Conservation (phyloP, 2,113 vertebrate species). For the Perca schrenkii region DNA sequence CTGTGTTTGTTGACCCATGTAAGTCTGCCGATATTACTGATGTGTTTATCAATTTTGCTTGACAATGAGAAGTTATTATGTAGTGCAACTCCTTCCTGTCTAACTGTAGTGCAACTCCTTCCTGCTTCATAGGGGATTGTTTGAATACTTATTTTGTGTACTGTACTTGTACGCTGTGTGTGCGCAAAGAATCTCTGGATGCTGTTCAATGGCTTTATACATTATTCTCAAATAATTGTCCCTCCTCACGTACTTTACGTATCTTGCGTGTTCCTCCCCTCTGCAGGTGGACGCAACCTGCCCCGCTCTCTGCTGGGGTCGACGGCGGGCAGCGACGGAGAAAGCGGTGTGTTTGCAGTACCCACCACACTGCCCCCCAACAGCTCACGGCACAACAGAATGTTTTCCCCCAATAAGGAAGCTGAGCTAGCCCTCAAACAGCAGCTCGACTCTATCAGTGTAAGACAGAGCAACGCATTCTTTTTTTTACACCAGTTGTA, state of each 20-base stretch:
- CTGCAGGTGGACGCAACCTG: slow-evolving; percentile 88
- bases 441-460: slow-evolving; percentile 96
- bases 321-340: slow-evolving; percentile 82
- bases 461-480: slow-evolving; percentile 78
- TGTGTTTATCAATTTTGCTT: not conserved
- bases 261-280: not conserved
- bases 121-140: not conserved
- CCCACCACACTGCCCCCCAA: slow-evolving; percentile 96
- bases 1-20: not conserved
- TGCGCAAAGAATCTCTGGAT: not conserved
- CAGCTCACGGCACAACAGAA: slow-evolving; percentile 91
- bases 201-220: not conserved
- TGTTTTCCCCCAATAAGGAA: slow-evolving; percentile 96
- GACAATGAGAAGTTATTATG: not conserved
- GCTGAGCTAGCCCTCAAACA: slow-evolving; percentile 92
- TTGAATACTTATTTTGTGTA: not conserved
- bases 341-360: slow-evolving; percentile 92
- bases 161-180: not conserved
- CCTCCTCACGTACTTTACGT: not conserved
- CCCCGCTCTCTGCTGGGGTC: slow-evolving; percentile 90
- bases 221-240: not conserved
- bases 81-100: not conserved
- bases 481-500: not conserved
- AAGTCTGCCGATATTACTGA: not conserved
- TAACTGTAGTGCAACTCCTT: not conserved